phyloP scores from a whole-genome alignment of 2,797 vertebrate species.

The Erithacus rubecula region DNA sequence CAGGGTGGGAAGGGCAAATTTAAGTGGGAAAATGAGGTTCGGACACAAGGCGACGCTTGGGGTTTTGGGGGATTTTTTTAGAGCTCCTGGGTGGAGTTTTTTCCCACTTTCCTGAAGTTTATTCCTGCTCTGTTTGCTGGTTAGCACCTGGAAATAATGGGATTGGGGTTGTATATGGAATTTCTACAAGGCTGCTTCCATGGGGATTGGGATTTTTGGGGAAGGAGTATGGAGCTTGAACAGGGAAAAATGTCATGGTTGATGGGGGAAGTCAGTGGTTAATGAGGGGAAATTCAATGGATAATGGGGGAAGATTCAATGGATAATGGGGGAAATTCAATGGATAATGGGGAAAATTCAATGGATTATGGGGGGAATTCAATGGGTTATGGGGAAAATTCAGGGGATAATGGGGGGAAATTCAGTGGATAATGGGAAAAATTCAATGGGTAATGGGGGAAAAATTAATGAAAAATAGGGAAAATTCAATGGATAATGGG shows the following conservation, averaged over 20 bases:
- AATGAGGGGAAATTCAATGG: not conserved
- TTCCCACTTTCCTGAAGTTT: not conserved
- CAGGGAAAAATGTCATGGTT: not conserved
- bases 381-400: not conserved
- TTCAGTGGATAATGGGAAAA: not conserved
- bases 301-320: not conserved
- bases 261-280: too few relatives aligned
- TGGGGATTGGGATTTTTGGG: not conserved
- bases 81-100: not conserved
- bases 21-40: not conserved
- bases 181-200: not conserved
- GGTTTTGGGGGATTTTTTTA: not conserved
- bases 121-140: fast-evolving
- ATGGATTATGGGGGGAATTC: not conserved
- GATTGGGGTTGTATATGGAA: fast-evolving
- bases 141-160: not conserved
- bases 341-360: not conserved
- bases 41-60: fast-evolving
- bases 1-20: not conserved
- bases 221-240: not conserved
- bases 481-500: not conserved
- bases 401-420: not conserved
- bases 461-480: too few relatives aligned
- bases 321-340: too few relatives aligned
- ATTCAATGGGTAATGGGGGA: not conserved